Evolutionary conservation across 2,888 invertebrate genomes (phyloP).

Genomic region (Mongoloraphidia duomilia): DNA sequence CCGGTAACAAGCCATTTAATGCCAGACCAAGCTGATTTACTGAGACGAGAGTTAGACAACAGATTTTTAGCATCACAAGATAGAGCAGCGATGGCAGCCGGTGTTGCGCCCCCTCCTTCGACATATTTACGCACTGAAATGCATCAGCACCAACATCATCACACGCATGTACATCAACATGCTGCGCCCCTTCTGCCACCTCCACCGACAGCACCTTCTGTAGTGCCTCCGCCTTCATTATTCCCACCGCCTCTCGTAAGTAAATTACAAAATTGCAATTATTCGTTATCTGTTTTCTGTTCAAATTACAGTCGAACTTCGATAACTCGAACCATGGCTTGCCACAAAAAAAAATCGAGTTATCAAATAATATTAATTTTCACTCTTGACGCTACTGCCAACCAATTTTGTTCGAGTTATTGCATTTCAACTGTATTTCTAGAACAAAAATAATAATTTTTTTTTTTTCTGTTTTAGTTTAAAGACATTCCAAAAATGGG

Average conservation of each 20-base stretch:
- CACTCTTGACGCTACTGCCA: too few relatives aligned
- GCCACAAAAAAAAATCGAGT: too few relatives aligned
- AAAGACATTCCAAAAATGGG: slow-evolving; percentile 81
- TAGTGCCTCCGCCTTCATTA: slow-evolving; percentile 28
- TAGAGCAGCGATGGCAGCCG: slow-evolving; percentile 33
- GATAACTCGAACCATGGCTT: too few relatives aligned
- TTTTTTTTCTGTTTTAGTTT: slow-evolving; percentile 38
- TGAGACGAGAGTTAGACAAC: slow-evolving; percentile 79
- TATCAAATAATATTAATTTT: too few relatives aligned
- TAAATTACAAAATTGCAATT: slow-evolving; percentile 12
- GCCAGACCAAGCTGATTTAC: slow-evolving; percentile 64
- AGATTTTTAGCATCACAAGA: slow-evolving; percentile 81
- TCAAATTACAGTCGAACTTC: too few relatives aligned
- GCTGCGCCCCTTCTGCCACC: slow-evolving; percentile 52
- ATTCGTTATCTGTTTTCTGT: slow-evolving; percentile 11
- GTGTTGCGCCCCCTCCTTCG: slow-evolving; percentile 28
- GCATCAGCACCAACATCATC: slow-evolving; percentile 89
- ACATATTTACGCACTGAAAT: slow-evolving; percentile 68
- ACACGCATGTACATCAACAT: slow-evolving; percentile 81
- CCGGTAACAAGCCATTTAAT: slow-evolving; percentile 13
- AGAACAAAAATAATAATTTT: slow-evolving; percentile 1
- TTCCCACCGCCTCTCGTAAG: slow-evolving; percentile 55
- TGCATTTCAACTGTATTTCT: slow-evolving; percentile 10
- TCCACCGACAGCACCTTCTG: slow-evolving; percentile 35
- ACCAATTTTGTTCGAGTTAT: too few relatives aligned